Base-by-base conservation (phyloP, 2,113 vertebrate species). In the Illadopsis cleaveri region DNA sequence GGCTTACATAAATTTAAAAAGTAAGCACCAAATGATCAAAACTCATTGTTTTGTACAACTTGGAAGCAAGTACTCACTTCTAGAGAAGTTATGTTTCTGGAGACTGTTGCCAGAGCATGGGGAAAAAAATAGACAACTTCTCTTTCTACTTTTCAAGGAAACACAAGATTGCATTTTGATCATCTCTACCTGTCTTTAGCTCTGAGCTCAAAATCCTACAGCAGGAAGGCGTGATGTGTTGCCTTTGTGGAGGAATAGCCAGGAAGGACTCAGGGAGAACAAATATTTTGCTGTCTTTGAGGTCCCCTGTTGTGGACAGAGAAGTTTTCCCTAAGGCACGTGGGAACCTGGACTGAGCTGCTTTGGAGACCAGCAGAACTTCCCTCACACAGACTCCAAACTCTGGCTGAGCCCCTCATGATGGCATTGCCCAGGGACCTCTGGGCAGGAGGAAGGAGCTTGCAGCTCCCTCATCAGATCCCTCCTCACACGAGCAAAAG, bases 181-280 rank as follows among this genome's bases (percentile, higher is more conserved):
- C 11, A 54, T 40, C 7, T 17, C 20, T 62, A 47, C 30, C 47
- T 61, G 18, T 37, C n/a, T 47, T 48, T 5, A 78, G 4, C 16
- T 86, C 47, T 71, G 86, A 75, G 35, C 47, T 58, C 38, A 61
- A 86, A 81, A 47, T 54, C 58, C 58, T 37, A 1, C 11, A 12
- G 15, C 24, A 50, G 40, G 44, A 68, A 51, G 16, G 1, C 8
- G 1, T 9, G 4, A 14, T 53, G 11, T 77, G 51, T 42, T 47
- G 33, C 30, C 45, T n/a, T 51, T 51, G 28, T 11, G 12, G 44
- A 89, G 28, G 24, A 71, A 40, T 17, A 69, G 5, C 17, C 45
- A 57, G n/a, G 37, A 88, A 51, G 25, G 16, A 13, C 0, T 0
- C 27, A n/a, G 0, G 10, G 61, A 94, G 47, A 47, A 53, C 12